These are phyloP conservation scores for Synanthedon tipuliformis DNA, from an alignment of 2,888 invertebrate genomes.

Conservation along the genomic window DNA sequence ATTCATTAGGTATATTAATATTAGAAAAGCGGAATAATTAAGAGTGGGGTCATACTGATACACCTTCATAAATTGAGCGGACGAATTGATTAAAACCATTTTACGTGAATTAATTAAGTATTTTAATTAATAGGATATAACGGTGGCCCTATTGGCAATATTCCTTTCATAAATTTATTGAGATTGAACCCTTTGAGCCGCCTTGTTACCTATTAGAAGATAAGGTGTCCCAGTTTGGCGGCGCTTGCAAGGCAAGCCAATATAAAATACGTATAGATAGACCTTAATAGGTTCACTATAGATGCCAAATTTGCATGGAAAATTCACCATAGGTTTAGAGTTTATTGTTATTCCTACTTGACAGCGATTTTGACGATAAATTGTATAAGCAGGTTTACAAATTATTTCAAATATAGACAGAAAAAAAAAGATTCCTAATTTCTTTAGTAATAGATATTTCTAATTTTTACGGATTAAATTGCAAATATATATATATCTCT, in stretches of 20 bases:
- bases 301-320: too few relatives aligned
- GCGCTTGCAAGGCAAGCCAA: not conserved
- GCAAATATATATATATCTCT: too few relatives aligned
- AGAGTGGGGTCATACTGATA: slow-evolving; percentile 27
- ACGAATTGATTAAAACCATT: slow-evolving; percentile 69
- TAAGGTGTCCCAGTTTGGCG: slow-evolving; percentile 29
- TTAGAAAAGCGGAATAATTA: slow-evolving; percentile 7
- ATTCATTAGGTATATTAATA: not conserved
- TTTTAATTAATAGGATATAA: slow-evolving; percentile 69
- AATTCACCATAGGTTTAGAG: too few relatives aligned
- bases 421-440: too few relatives aligned
- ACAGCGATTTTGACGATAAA: too few relatives aligned
- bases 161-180: slow-evolving; percentile 71
- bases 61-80: slow-evolving; percentile 64
- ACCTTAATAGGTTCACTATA: too few relatives aligned
- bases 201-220: slow-evolving; percentile 42
- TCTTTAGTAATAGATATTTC: too few relatives aligned
- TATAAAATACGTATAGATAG: too few relatives aligned
- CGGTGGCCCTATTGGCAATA: slow-evolving; percentile 67
- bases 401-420: too few relatives aligned
- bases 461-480: too few relatives aligned
- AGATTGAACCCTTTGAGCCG: slow-evolving; percentile 58
- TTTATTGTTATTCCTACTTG: too few relatives aligned
- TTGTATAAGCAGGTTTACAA: too few relatives aligned
- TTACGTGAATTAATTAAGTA: slow-evolving; percentile 70